A percentile compares a stretch with the other conserved stretches of the same genome.
These are phyloP conservation scores for Chironomus riparius DNA, from an alignment of 2,888 invertebrate genomes.

Conservation along the genomic window DNA sequence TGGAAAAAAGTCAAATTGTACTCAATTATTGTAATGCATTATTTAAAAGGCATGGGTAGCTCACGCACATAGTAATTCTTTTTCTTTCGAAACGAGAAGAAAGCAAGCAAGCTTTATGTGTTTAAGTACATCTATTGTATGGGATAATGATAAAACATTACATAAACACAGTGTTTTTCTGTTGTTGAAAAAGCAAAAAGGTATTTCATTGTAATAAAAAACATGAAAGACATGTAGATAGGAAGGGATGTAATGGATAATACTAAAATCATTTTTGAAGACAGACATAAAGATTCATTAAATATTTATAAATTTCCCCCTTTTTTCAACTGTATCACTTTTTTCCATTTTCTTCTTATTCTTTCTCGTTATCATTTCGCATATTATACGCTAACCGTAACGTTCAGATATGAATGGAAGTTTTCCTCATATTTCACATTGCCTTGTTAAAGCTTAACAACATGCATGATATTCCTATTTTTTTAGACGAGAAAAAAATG, in stretches of 20 bases:
- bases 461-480: neutral
- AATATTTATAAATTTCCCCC: conserved; percentile 11
- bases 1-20: conserved; percentile 17
- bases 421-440: neutral
- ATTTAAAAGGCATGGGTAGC: conserved; percentile 4
- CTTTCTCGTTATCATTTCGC: neutral
- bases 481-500: neutral
- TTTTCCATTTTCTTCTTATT: neutral
- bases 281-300: conserved; percentile 21
- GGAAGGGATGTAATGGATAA: neutral
- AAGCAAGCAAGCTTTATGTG: neutral
- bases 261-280: conserved; percentile 1
- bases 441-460: neutral
- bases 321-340: neutral
- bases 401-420: neutral
- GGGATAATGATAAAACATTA: neutral
- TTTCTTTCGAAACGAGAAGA: neutral
- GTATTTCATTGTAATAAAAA: neutral
- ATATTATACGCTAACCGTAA: neutral
- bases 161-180: neutral
- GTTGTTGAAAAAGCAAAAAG: neutral
- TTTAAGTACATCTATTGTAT: neutral
- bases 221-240: neutral
- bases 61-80: neutral
- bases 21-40: conserved; percentile 22